phyloP scores from a whole-genome alignment of 2,888 invertebrate genomes.

The Caenorhabditis sulstoni region DNA sequence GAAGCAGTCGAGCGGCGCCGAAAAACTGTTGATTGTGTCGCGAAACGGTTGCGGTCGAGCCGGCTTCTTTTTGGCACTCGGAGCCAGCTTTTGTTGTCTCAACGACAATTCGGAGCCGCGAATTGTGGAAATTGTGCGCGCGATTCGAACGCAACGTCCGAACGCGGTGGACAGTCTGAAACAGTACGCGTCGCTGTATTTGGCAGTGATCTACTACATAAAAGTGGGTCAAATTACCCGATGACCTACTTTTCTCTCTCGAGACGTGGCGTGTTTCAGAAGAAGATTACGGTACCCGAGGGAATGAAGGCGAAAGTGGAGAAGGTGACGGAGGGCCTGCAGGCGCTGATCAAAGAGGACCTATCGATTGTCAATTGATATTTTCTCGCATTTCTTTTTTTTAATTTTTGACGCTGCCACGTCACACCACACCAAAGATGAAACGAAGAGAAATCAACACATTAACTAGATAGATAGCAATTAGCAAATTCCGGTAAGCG shows the following conservation, averaged over 20 bases:
- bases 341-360: constrained; percentile 32
- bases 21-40: constrained; percentile 50
- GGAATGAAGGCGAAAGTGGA: constrained; percentile 33
- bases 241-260: too few species aligned
- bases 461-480: too few species aligned
- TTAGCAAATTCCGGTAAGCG: background rate
- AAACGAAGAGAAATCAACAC: too few species aligned
- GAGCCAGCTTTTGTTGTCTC: constrained; percentile 32
- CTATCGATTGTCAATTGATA: constrained; percentile 31
- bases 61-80: constrained; percentile 43
- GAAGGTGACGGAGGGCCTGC: constrained; percentile 32
- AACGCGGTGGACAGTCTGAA: constrained; percentile 53
- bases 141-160: constrained; percentile 44
- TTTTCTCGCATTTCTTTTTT: background rate
- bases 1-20: constrained; percentile 38
- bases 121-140: constrained; percentile 45
- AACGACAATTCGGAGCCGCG: constrained; percentile 40
- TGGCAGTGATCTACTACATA: constrained; percentile 51
- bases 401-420: too few species aligned
- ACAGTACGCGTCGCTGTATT: constrained; percentile 53
- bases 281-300: constrained; percentile 34
- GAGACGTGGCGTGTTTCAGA: constrained; percentile 15
- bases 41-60: constrained; percentile 47
- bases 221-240: constrained; percentile 26
- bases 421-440: too few species aligned